Conservation (phyloP, 1,140 invertebrate genomes). For the Euglossa dilemma region DNA sequence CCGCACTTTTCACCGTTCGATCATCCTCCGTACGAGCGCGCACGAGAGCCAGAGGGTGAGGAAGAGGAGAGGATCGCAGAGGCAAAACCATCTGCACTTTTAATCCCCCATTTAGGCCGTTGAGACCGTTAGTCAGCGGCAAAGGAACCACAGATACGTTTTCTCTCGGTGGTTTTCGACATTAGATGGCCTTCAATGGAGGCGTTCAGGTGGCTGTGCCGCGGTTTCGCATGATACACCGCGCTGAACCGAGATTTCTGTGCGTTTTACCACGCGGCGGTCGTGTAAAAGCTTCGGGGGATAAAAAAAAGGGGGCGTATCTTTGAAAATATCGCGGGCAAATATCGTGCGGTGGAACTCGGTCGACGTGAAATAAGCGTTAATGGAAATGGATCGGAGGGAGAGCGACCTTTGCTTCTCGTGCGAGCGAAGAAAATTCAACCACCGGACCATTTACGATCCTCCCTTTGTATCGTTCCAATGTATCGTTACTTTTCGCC, state of each 20-base stretch:
- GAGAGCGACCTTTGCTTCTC: neutral
- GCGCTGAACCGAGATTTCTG: neutral
- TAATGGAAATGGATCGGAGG: constrained; percentile 18
- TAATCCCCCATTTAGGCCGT: neutral
- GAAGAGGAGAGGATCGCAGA: neutral
- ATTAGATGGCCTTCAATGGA: constrained; percentile 32
- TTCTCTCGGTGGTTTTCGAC: constrained; percentile 20
- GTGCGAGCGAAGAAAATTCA: neutral
- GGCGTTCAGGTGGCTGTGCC: constrained; percentile 21
- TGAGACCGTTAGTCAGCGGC: constrained; percentile 15
- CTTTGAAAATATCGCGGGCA: constrained; percentile 23
- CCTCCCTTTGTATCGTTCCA: neutral
- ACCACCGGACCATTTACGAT: neutral
- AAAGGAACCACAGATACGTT: constrained; percentile 34
- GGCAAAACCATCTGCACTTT: neutral
- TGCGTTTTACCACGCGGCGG: constrained; percentile 13
- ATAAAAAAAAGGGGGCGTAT: constrained; percentile 10
- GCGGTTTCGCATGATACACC: constrained; percentile 27
- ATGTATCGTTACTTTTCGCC: neutral
- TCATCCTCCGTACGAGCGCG: neutral
- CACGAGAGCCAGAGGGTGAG: too few species aligned
- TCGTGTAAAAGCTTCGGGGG: constrained; percentile 5
- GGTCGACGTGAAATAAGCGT: constrained; percentile 11
- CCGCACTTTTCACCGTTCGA: neutral
- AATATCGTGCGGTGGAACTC: constrained; percentile 22